Evolutionary conservation across 2,888 invertebrate genomes (phyloP).

Genomic region (Sericinus montela): DNA sequence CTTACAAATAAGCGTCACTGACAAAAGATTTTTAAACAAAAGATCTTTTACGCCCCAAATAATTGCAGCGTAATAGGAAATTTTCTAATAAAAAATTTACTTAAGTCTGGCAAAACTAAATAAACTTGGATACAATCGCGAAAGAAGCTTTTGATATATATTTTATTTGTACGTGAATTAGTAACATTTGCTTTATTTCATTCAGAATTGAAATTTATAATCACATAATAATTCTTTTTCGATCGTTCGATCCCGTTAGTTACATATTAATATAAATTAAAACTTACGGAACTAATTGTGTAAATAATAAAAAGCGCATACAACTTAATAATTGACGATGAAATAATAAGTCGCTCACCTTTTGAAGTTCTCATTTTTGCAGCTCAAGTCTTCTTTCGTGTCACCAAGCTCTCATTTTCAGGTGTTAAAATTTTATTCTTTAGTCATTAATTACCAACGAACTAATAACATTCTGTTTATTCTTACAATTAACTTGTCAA

Average conservation of each 20-base stretch:
- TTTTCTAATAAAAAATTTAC: constrained; percentile 11
- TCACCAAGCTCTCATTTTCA: constrained; percentile 15
- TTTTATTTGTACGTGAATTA: constrained; percentile 9
- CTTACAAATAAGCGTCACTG: constrained; percentile 8
- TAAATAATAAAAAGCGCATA: too few species aligned
- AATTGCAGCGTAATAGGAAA: constrained; percentile 18
- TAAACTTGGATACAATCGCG: constrained; percentile 13
- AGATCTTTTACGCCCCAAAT: constrained; percentile 18
- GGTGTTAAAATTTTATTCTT: background rate
- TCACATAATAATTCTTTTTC: too few species aligned
- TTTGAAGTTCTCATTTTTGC: constrained; percentile 16
- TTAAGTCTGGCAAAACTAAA: constrained; percentile 11
- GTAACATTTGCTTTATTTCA: background rate
- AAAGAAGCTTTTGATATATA: constrained; percentile 3
- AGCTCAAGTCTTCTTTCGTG: constrained; percentile 6
- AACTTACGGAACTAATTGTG: too few species aligned
- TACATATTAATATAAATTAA: too few species aligned
- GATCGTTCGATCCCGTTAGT: too few species aligned
- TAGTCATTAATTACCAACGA: background rate
- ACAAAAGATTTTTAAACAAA: constrained; percentile 18
- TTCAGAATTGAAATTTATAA: background rate
- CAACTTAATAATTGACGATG: too few species aligned
- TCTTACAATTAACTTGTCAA: constrained; percentile 9
- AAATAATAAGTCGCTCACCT: constrained; percentile 21
- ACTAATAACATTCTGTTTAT: background rate